Base-by-base conservation (phyloP, 2,113 vertebrate genomes). In the Asarcornis scutulata region DNA sequence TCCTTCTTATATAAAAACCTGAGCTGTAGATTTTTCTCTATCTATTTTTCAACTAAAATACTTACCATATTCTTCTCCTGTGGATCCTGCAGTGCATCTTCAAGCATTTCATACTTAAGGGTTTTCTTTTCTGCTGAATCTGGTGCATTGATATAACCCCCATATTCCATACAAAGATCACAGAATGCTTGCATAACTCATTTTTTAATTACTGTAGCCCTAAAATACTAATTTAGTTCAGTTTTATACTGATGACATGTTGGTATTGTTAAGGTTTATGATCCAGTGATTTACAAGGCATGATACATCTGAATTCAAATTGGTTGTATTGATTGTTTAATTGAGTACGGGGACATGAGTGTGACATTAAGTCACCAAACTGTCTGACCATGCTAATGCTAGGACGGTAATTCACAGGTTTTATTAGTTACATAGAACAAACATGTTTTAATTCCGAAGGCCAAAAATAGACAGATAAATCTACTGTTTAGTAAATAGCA, bases 191-290 rank as follows among this genome's bases (percentile, higher is more conserved):
- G 76, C 53, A 20, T 95, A 91, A 88, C 85, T 96, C 58, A 79
- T 78, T 79, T 92, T 94, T 89, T 89, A 95, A 96, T 86, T 84
- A 92, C 58, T 74, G 8, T 38, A 82, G 32, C 85, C 75, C 91
- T 97, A 91, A 96, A 85, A 55, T 74, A 84, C 79, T 91, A 68
- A 96, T 97, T 93, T 74, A 97, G 92, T 95, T 96, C 77, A 53
- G 63, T 96, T 95, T 96, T 73, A 72, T 77, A 87, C 79, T 26
- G 58, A 90, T 34, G 94, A 38, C 88, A 63, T 94, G 72, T 94
- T 97, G 73, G 83, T 96, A 93, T 92, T 97, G 88, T 97, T 97
- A 95, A 95, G 86, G 80, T 96, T 97, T 97, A 96, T 97, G 95
- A 95, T 40, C 93, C 89, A 95, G 66, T 91, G 91, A 96, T 96